Base-by-base conservation (phyloP, 1,140 invertebrate species). In the Zophobas atratus region DNA sequence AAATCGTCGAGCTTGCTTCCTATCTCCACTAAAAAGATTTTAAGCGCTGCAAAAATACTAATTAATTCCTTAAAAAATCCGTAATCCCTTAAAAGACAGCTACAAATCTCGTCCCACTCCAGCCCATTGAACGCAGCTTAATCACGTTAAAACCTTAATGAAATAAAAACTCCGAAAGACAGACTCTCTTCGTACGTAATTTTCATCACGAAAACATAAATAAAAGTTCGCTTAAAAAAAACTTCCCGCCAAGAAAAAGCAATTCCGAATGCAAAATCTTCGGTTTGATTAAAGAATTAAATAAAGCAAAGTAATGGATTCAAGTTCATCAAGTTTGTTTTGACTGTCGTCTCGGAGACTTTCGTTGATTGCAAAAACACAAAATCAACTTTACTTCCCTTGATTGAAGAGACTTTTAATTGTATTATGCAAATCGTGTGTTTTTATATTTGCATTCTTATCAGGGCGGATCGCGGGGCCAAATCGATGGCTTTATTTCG, bases 281-380 rank as follows among this genome's bases (percentile, higher is more conserved):
- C 70, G 51, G 72, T 53, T 55, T 77, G 70, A 75, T 77, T 77
- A 77, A 77, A 57, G 63, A 76, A 80, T 78, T 78, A 75, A 78
- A 77, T 76, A 72, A 75, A 70, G 76, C 51, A 63, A 71, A 70
- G 57, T 78, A 78, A 75, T 60, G 70, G 77, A 78, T 76, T 73
- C 57, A 51, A 60, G 77, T 80, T 80, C 79, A 78, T 80, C 77
- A 80, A 76, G 48, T 77, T 76, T 76, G 75, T 76, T 76, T 76
- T 76, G 56, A 76, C 55, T 60, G 73, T 55, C 39, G 57, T 41
- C 38, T 20, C 53, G 57, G 43, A 49, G 43, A 49, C 63, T 76
- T 51, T 51, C 63, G 75, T 55, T 76, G 75, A 76, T 76, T 76
- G 57, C 75, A 76, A 76, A 76, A 76, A 76, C 57, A 76, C 57